Conservation (phyloP, 2,113 vertebrate genomes). For the Zapornia atra region DNA sequence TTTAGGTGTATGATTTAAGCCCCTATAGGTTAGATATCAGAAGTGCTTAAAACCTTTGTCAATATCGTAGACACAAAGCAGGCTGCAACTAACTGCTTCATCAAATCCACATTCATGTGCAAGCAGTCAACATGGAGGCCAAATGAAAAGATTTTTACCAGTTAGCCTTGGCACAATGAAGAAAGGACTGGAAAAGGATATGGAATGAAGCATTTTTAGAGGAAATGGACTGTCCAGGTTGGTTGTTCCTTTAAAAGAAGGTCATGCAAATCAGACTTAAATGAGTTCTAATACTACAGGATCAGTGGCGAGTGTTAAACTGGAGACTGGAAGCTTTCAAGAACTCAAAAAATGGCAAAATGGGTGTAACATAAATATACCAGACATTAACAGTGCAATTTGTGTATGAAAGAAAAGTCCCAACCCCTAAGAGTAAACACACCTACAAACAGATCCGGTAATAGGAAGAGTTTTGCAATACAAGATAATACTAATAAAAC, state of each 20-base stretch:
- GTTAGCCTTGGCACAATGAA: neutral
- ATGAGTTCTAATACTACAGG: neutral
- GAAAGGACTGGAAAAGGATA: neutral
- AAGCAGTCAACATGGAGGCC: neutral
- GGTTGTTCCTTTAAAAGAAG: neutral
- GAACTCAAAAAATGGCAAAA: neutral
- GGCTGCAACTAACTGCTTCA: neutral
- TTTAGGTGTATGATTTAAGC: neutral
- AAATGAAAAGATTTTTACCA: neutral
- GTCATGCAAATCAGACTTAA: neutral
- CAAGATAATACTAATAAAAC: constrained; percentile 33
- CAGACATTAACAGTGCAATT: neutral
- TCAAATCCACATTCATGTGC: neutral
- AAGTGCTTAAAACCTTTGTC: neutral
- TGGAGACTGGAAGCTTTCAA: neutral
- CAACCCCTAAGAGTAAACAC: constrained; percentile 32
- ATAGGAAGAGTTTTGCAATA: constrained; percentile 30
- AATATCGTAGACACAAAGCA: neutral
- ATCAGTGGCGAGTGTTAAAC: neutral
- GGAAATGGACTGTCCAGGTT: neutral
- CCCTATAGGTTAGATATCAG: neutral
- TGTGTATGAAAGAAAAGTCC: neutral
- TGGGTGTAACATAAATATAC: neutral
- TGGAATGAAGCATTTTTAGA: neutral
- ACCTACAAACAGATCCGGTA: constrained; percentile 40